Evolutionary conservation across 2,113 vertebrate genomes (phyloP).

Genomic region (Nothocercus nigrocapillus): DNA sequence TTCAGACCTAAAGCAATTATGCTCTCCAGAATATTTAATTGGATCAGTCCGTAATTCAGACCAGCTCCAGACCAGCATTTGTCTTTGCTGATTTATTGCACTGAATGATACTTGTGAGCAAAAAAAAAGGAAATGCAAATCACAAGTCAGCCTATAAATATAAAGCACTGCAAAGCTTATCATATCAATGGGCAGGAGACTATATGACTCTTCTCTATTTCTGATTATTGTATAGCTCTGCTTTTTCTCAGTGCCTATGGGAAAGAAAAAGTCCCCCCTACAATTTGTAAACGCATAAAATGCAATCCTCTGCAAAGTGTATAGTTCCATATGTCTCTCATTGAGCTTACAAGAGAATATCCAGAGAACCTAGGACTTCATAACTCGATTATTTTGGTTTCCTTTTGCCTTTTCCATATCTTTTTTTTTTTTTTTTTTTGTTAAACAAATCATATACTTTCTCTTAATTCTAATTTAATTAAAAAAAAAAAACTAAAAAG

Average conservation of each 20-base stretch:
- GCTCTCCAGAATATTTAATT: conserved; percentile 73
- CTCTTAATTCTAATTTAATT: neutral
- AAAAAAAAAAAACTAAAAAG: neutral
- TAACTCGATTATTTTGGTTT: conserved; percentile 47
- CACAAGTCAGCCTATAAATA: conserved; percentile 7
- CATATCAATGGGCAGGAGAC: neutral
- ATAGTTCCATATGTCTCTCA: neutral
- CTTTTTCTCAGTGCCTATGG: neutral
- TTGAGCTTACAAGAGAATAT: neutral
- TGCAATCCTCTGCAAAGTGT: neutral
- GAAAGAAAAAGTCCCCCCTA: neutral
- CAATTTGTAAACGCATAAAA: conserved; percentile 2
- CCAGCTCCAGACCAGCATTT: conserved; percentile 55
- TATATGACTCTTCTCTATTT: neutral
- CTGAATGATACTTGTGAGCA: conserved; percentile 16
- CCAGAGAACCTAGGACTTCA: neutral
- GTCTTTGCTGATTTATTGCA: conserved; percentile 66
- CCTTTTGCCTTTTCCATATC: neutral
- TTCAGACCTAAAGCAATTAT: conserved; percentile 72
- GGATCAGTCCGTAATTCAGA: conserved; percentile 62
- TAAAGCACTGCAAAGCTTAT: neutral
- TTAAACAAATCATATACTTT: neutral
- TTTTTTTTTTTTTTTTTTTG: neutral
- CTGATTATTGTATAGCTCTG: neutral
- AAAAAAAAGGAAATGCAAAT: conserved; percentile 55